Percentiles rank a stretch among this genome's conserved stretches.
Conservation (phyloP, 2,797 vertebrate species). For the Picus viridis region DNA sequence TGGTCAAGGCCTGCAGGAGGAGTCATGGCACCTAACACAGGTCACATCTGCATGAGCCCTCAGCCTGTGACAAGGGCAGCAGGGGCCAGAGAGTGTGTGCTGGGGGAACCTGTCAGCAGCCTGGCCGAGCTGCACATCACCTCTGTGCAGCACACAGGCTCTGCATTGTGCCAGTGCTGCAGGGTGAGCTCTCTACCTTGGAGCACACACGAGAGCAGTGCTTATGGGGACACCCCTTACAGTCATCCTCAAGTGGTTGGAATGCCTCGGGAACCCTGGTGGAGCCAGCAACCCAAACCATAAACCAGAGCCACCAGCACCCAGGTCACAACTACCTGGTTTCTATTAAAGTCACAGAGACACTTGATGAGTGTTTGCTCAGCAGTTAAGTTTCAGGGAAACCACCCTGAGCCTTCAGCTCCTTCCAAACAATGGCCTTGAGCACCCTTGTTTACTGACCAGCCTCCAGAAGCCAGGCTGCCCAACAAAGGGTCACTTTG, state of each 20-base stretch:
- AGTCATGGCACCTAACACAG: background rate
- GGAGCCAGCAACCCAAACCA: background rate
- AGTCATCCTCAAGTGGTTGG: background rate
- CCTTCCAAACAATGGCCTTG: background rate
- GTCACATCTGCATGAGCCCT: no score
- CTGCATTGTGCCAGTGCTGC: no score
- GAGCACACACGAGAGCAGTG: background rate
- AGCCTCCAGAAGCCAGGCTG: background rate
- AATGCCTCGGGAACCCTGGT: accelerated
- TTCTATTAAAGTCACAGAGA: background rate
- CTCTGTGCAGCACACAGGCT: accelerated
- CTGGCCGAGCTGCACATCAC: background rate
- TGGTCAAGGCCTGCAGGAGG: accelerated
- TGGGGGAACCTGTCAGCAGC: background rate
- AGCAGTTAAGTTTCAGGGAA: background rate
- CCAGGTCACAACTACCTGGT: background rate
- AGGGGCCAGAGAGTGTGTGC: background rate
- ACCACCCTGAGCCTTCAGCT: accelerated
- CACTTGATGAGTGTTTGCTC: background rate
- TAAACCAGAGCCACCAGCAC: background rate
- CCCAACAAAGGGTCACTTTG: background rate
- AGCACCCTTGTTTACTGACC: background rate
- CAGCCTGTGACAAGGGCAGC: no score
- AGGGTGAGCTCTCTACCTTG: background rate
- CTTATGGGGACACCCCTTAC: background rate